Base-by-base conservation (phyloP, 2,888 invertebrate species). In the Oxytorus armatus region DNA sequence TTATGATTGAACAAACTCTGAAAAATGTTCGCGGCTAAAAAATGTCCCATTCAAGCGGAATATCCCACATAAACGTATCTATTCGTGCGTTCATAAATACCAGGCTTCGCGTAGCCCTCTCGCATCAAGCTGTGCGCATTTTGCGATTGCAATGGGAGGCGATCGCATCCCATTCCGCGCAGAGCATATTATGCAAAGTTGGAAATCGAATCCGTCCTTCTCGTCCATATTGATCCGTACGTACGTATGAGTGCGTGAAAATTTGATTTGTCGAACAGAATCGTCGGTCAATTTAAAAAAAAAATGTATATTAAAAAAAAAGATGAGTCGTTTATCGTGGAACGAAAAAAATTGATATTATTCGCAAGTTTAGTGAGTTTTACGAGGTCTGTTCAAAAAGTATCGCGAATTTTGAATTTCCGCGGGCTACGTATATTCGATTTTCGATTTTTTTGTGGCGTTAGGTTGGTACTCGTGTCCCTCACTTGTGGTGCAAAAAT, bases 181-280 rank as follows among this genome's bases (percentile, higher is more conserved):
- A 23, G 23, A 10, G 11, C 14, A 25, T 59, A 79, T 76, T 76
- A 79, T 79, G 70, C 76, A 76, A 70, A 66, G 21, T 65, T 70
- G 29, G 14, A 63, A 79, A 79, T 74, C 39, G 63, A 76, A 79
- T 72, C 16, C 18, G 53, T 66, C 18, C 39, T 39, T 55, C 47
- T 42, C 53, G 33, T 53, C 61, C 7, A 23, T 61, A 3, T n/a
- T 25, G 25, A 25, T 51, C 14, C 36, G 36, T 16, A 39, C 16
- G 8, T 16, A 29, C 36, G 18, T 42, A 42, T 29, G 18, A 63
- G 21, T 21, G 44, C 59, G 59, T 44, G 33, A 70, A 79, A 76
- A 79, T 72, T 69, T 47, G 44, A 79, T 76, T 76, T 76, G 44
- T 47, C 10, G 21, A 8, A 7, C 39, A 23, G 5, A 61, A 18